phyloP scores from a whole-genome alignment of 2,888 invertebrate species.

The Syrphus vitripennis region DNA sequence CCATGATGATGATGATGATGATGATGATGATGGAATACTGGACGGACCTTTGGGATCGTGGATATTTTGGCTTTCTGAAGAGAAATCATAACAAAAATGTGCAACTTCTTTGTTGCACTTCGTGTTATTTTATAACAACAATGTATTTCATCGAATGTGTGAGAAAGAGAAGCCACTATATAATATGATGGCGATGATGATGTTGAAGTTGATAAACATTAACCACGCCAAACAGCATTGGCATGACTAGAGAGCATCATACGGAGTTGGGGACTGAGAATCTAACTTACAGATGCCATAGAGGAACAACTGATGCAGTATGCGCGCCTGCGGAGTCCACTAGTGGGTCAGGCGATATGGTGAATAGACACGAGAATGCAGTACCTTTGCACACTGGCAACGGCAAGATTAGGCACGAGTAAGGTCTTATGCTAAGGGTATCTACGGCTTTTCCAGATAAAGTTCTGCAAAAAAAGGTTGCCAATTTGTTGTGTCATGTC shows the following conservation, averaged over 20 bases:
- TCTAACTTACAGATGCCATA: conserved; percentile 49
- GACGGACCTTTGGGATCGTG: conserved; percentile 49
- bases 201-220: conserved; percentile 68
- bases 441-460: conserved; percentile 39
- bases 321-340: conserved; percentile 51
- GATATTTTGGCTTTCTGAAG: conserved; percentile 46
- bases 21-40: conserved; percentile 68
- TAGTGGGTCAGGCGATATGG: conserved; percentile 62
- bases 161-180: conserved; percentile 8
- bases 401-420: conserved; percentile 50
- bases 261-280: conserved; percentile 17
- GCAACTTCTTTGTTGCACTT: conserved; percentile 10
- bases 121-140: conserved; percentile 7
- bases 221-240: conserved; percentile 60
- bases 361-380: conserved; percentile 53
- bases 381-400: conserved; percentile 31
- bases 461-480: conserved; percentile 21
- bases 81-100: conserved; percentile 69
- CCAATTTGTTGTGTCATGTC: conserved; percentile 2
- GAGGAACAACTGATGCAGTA: neutral
- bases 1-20: conserved; percentile 47
- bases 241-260: conserved; percentile 35
- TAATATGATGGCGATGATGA: conserved; percentile 38
- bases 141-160: neutral
- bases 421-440: conserved; percentile 12